Conservation (phyloP, 2,113 vertebrate genomes). For the Engraulis encrasicolus region DNA sequence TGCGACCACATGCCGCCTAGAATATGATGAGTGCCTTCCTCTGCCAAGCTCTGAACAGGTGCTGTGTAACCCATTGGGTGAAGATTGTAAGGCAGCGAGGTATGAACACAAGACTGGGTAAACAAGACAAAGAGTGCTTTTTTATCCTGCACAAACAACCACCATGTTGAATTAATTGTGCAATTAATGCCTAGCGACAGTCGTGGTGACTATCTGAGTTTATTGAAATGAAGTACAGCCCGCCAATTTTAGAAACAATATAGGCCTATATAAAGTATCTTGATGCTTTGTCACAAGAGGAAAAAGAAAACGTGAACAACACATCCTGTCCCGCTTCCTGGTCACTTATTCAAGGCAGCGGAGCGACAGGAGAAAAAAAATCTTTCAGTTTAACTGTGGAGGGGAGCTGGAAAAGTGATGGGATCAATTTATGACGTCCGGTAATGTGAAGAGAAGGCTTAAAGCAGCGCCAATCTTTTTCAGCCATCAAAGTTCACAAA, state of each 20-base stretch:
- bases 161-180: not conserved
- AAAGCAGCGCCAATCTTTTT: slow-evolving; percentile 23
- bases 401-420: not conserved
- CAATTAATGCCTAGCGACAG: not conserved
- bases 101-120: not conserved
- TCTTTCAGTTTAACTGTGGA: not conserved
- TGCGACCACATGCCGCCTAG: not conserved
- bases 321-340: not conserved
- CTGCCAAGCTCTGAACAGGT: slow-evolving; percentile 1
- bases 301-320: not conserved
- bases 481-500: slow-evolving; percentile 13
- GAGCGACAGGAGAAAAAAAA: not conserved
- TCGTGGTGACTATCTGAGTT: not conserved
- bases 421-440: not conserved
- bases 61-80: slow-evolving; percentile 4
- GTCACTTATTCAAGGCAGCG: not conserved
- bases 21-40: not conserved
- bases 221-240: not conserved
- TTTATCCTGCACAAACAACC: not conserved
- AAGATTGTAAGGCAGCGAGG: slow-evolving; percentile 10
- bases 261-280: no score
- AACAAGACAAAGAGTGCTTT: not conserved
- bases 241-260: not conserved
- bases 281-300: not conserved
- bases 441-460: not conserved